Evolutionary conservation across 2,113 vertebrate genomes (phyloP).

Genomic region (Panthera leo): DNA sequence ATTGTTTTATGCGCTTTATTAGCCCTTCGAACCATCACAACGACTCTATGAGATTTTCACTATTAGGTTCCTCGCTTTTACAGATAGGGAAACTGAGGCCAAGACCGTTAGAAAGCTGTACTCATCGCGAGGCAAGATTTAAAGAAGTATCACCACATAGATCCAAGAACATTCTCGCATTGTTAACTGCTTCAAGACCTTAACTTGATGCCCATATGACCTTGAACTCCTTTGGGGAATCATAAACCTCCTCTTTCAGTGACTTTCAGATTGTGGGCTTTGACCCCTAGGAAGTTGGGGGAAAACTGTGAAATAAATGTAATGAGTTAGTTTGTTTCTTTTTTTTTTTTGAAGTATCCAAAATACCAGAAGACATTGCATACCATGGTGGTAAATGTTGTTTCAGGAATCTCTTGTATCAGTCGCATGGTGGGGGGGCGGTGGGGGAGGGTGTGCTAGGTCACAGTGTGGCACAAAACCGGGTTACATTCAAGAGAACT

Average conservation of each 20-base stretch:
- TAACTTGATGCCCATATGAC: not conserved
- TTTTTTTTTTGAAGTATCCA: not conserved
- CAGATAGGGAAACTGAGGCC: not conserved
- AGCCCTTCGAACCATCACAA: accelerated
- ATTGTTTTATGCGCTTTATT: not conserved
- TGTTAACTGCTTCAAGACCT: not conserved
- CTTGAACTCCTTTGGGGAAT: not conserved
- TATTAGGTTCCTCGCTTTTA: not conserved
- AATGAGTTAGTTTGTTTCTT: not conserved
- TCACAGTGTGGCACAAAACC: not conserved
- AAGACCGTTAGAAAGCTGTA: not conserved
- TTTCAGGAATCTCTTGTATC: not conserved
- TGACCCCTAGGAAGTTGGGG: not conserved
- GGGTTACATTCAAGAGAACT: not conserved
- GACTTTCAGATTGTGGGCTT: not conserved
- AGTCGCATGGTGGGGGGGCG: no score
- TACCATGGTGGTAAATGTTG: not conserved
- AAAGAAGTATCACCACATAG: not conserved
- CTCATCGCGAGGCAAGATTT: not conserved
- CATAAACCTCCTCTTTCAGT: not conserved
- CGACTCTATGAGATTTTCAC: accelerated
- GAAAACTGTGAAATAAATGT: not conserved
- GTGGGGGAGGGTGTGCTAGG: not conserved
- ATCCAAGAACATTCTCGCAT: not conserved
- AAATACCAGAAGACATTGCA: not conserved